Conservation (phyloP, 2,797 vertebrate species). For the Gallinago solitaria region DNA sequence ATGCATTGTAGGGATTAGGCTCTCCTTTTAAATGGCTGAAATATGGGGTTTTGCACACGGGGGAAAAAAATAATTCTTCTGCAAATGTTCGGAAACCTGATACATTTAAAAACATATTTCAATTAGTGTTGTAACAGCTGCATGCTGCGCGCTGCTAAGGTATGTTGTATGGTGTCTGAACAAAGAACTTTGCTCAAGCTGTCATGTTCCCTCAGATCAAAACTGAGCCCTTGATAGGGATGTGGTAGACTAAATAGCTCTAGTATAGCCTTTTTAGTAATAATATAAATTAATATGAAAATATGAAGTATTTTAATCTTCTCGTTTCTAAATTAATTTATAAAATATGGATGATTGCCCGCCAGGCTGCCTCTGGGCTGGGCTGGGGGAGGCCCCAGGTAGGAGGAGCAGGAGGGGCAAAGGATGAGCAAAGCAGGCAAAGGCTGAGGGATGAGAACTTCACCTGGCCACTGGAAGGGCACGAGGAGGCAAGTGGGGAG, state of each 20-base stretch:
- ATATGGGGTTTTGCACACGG: neutral
- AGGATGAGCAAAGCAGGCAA: neutral
- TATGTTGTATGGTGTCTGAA: slow-evolving; percentile 50
- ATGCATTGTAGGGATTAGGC: neutral
- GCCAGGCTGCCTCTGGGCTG: neutral
- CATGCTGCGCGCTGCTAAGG: neutral
- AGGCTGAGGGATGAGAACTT: neutral
- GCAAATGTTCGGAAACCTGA: slow-evolving; percentile 12
- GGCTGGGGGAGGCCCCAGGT: neutral
- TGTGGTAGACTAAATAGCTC: slow-evolving; percentile 27
- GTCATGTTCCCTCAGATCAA: slow-evolving; percentile 49
- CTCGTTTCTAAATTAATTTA: slow-evolving; percentile 6
- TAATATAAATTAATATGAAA: slow-evolving; percentile 19
- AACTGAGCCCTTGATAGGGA: slow-evolving; percentile 7
- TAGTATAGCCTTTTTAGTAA: neutral
- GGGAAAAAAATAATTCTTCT: slow-evolving; percentile 1
- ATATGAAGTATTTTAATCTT: neutral
- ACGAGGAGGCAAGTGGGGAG: neutral
- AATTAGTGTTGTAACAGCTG: slow-evolving; percentile 69
- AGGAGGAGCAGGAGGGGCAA: neutral
- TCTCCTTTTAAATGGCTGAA: neutral
- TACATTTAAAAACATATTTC: slow-evolving; percentile 64
- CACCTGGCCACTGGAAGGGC: neutral
- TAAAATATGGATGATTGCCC: slow-evolving; percentile 8
- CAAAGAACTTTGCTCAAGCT: slow-evolving; percentile 65